phyloP scores from a whole-genome alignment of 2,797 vertebrate species.

The Semaprochilodus insignis region DNA sequence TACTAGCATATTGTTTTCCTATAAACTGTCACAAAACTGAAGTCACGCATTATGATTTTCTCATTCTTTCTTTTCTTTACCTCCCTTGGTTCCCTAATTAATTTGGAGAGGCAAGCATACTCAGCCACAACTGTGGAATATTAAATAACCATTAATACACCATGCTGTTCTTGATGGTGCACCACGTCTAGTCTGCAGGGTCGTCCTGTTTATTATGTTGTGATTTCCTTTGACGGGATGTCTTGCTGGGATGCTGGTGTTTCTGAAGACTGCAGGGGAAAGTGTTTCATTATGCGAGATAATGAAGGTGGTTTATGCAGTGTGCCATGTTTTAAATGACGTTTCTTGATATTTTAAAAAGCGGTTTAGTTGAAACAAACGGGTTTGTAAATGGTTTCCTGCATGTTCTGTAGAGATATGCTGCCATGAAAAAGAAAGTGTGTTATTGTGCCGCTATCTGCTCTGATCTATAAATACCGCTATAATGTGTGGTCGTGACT shows the following conservation, averaged over 20 bases:
- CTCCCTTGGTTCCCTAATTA: not conserved
- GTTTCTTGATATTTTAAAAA: not conserved
- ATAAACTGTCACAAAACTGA: not conserved
- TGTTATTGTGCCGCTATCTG: conserved; percentile 19
- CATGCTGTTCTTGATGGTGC: not conserved
- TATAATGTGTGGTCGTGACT: conserved; percentile 51
- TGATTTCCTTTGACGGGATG: not conserved
- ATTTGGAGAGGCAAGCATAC: not conserved
- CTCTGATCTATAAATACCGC: conserved; percentile 52
- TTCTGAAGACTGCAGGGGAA: not conserved
- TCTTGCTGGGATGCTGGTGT: not conserved
- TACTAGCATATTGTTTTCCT: not conserved
- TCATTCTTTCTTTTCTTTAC: not conserved
- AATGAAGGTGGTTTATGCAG: not conserved
- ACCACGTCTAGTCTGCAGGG: not conserved
- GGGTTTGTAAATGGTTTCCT: not conserved
- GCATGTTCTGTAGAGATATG: not conserved
- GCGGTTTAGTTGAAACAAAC: not conserved
- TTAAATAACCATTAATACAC: not conserved
- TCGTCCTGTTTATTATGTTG: not conserved
- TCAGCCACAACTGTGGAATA: not conserved
- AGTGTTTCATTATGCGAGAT: not conserved
- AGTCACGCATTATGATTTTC: not conserved
- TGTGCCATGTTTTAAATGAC: not conserved
- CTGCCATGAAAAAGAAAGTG: conserved; percentile 5